Percentiles rank a stretch among this genome's conserved stretches.
phyloP scores from a whole-genome alignment of 2,888 invertebrate genomes.

The Drosophila barbarae region DNA sequence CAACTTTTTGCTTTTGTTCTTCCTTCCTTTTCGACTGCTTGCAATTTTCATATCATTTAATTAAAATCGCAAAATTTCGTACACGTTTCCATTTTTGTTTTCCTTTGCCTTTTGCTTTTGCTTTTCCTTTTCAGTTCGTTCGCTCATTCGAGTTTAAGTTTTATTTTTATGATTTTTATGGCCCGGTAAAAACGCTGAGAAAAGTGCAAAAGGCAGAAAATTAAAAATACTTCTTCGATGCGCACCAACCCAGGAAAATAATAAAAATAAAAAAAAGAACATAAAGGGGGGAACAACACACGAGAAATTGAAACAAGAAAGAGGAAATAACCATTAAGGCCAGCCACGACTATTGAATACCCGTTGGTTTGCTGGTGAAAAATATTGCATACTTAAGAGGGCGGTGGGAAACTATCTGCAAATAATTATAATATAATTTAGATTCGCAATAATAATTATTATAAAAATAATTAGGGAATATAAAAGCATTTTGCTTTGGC shows the following conservation, averaged over 20 bases:
- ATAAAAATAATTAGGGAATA: no score
- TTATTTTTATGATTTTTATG: slow-evolving; percentile 68
- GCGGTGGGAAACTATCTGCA: no score
- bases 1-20: slow-evolving; percentile 22
- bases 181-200: slow-evolving; percentile 60
- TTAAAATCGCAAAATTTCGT: slow-evolving; percentile 74
- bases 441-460: no score
- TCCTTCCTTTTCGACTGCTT: slow-evolving; percentile 50
- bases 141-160: slow-evolving; percentile 39
- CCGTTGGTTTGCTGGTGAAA: not conserved
- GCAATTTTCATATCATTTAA: slow-evolving; percentile 74
- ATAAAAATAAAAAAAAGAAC: slow-evolving; percentile 34
- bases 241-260: slow-evolving; percentile 39
- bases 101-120: slow-evolving; percentile 4
- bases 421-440: not conserved
- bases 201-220: slow-evolving; percentile 73
- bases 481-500: not conserved
- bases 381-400: not conserved
- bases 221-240: slow-evolving; percentile 70
- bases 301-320: slow-evolving; percentile 40
- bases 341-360: slow-evolving; percentile 12
- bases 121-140: slow-evolving; percentile 30
- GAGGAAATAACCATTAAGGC: not conserved
- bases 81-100: slow-evolving; percentile 74
- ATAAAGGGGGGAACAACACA: slow-evolving; percentile 34